phyloP scores from a whole-genome alignment of 2,797 vertebrate genomes.

The Micropoecilia bifurca region DNA sequence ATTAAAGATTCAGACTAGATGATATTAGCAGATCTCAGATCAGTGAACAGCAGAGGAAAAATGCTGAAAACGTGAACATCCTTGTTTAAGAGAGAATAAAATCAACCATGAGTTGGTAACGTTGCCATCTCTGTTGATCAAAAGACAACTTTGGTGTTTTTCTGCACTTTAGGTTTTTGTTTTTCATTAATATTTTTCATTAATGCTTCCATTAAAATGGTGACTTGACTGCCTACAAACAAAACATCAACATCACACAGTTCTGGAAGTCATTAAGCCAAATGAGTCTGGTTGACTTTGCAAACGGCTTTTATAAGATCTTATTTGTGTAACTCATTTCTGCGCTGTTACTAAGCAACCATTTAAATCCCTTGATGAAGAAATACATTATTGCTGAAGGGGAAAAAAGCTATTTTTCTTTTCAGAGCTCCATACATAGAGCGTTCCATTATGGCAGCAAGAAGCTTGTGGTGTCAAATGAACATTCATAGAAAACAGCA shows the following conservation, averaged over 20 bases:
- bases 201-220: neutral
- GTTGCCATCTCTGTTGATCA: neutral
- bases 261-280: constrained; percentile 11
- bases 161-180: neutral
- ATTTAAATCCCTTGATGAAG: constrained; percentile 29
- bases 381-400: constrained; percentile 25
- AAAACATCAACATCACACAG: constrained; percentile 8
- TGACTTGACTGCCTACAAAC: neutral
- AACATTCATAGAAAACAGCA: neutral
- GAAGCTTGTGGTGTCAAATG: constrained; percentile 10
- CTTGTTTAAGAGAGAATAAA: neutral
- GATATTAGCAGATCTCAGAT: neutral
- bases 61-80: neutral
- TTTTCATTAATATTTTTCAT: neutral
- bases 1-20: neutral
- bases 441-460: constrained; percentile 6
- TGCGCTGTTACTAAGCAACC: constrained; percentile 64
- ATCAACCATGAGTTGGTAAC: neutral
- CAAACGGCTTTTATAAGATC: constrained; percentile 30
- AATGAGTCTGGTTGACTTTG: constrained; percentile 17
- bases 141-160: neutral
- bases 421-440: constrained; percentile 11
- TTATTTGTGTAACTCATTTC: constrained; percentile 29
- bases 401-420: neutral
- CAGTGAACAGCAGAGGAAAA: neutral